A percentile compares a stretch with the other conserved stretches of the same genome.
phyloP scores from a whole-genome alignment of 2,888 invertebrate species.

The Caenorhabditis virilis region DNA sequence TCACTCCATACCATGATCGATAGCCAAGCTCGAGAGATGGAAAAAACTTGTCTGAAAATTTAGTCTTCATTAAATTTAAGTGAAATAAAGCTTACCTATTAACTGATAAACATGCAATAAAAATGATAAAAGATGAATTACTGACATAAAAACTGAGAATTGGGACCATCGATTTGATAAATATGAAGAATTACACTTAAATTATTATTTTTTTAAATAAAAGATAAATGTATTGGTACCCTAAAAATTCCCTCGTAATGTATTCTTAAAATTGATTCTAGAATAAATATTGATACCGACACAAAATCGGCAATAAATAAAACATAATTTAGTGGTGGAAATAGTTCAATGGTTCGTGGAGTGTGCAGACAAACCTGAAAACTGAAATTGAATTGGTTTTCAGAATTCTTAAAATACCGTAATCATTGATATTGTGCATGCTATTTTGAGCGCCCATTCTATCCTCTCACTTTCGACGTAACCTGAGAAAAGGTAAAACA shows the following conservation, averaged over 20 bases:
- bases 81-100: conserved; percentile 29
- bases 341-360: conserved; percentile 89
- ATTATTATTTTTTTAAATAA: background rate
- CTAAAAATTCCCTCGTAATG: conserved; percentile 89
- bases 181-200: conserved; percentile 40
- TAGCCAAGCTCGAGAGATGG: conserved; percentile 72
- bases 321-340: conserved; percentile 82
- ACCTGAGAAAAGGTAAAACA: too few relatives aligned
- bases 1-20: conserved; percentile 82
- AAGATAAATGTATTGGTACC: conserved; percentile 72
- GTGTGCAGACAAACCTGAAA: conserved; percentile 87
- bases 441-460: conserved; percentile 50
- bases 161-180: conserved; percentile 89
- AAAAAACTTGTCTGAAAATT: conserved; percentile 31
- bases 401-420: conserved; percentile 69
- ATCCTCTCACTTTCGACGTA: conserved; percentile 48
- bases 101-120: conserved; percentile 77
- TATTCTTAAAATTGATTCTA: conserved; percentile 99
- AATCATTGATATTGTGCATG: conserved; percentile 59
- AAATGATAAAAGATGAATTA: conserved; percentile 93
- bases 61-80: too few relatives aligned
- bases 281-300: conserved; percentile 89
- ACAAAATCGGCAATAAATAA: conserved; percentile 83
- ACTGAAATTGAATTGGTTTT: background rate
- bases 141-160: conserved; percentile 96